Percentiles rank a stretch among this genome's conserved stretches.
Evolutionary conservation across 2,113 vertebrate species (phyloP).

Genomic region (Rhinoderma darwinii): DNA sequence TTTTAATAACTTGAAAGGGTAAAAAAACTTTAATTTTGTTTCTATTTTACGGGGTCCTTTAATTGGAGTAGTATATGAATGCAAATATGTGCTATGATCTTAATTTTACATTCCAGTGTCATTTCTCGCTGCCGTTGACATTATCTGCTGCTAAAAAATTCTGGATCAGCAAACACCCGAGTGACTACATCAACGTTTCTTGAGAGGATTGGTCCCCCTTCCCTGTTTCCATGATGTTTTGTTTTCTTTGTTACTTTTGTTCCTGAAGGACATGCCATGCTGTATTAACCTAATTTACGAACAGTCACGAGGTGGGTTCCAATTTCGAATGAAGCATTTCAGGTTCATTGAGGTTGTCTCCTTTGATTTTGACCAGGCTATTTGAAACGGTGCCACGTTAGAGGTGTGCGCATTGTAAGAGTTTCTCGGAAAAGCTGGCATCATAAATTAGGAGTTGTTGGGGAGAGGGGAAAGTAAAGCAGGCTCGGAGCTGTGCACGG

Average conservation of each 20-base stretch:
- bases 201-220: neutral
- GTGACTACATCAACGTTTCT: neutral
- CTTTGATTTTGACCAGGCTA: constrained; percentile 21
- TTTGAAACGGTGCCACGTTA: neutral
- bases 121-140: neutral
- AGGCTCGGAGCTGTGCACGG: neutral
- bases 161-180: neutral
- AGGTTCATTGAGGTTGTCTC: neutral
- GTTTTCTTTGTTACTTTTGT: neutral
- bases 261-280: constrained; percentile 1
- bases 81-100: neutral
- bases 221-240: neutral
- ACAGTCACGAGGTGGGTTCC: constrained; percentile 1
- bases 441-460: neutral
- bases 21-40: too few species aligned
- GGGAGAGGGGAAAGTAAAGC: neutral
- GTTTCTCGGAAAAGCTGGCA: neutral
- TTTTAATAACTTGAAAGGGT: too few species aligned
- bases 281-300: constrained; percentile 1
- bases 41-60: neutral
- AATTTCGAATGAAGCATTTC: neutral
- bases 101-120: neutral
- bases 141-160: neutral
- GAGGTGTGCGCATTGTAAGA: neutral
- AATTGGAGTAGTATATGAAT: neutral